A percentile compares a stretch with the other conserved stretches of the same genome.
Conservation (phyloP, 2,888 invertebrate genomes). For the Chrysina gloriosa region DNA sequence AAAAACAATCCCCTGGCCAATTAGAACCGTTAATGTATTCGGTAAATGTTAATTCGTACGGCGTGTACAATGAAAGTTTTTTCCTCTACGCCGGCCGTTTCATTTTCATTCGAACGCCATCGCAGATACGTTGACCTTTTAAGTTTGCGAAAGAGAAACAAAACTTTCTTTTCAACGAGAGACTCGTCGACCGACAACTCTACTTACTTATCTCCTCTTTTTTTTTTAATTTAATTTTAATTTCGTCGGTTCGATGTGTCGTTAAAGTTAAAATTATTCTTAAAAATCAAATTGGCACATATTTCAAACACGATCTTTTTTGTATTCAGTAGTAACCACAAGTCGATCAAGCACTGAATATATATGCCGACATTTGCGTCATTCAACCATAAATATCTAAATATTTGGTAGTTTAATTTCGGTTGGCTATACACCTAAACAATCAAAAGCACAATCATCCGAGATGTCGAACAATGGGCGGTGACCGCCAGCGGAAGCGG, state of each 20-base stretch:
- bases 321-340: too few relatives aligned
- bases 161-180: constrained; percentile 26
- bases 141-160: constrained; percentile 35
- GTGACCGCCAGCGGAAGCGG: neutral
- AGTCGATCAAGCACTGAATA: too few relatives aligned
- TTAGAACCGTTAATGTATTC: constrained; percentile 17
- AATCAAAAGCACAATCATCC: constrained; percentile 1
- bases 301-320: too few relatives aligned
- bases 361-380: neutral
- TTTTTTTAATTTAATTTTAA: too few relatives aligned
- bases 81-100: constrained; percentile 1
- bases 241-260: too few relatives aligned
- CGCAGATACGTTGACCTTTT: constrained; percentile 34
- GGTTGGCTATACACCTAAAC: too few relatives aligned
- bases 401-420: neutral
- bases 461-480: neutral
- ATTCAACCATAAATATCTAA: neutral
- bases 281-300: too few relatives aligned
- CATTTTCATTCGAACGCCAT: constrained; percentile 34
- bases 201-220: too few relatives aligned
- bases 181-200: neutral
- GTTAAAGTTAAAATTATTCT: too few relatives aligned
- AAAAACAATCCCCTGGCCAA: neutral
- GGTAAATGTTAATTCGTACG: constrained; percentile 19
- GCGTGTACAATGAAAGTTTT: constrained; percentile 32